Evolutionary conservation across 2,888 invertebrate species (phyloP).

Genomic region (Caenorhabditis macrosperma): DNA sequence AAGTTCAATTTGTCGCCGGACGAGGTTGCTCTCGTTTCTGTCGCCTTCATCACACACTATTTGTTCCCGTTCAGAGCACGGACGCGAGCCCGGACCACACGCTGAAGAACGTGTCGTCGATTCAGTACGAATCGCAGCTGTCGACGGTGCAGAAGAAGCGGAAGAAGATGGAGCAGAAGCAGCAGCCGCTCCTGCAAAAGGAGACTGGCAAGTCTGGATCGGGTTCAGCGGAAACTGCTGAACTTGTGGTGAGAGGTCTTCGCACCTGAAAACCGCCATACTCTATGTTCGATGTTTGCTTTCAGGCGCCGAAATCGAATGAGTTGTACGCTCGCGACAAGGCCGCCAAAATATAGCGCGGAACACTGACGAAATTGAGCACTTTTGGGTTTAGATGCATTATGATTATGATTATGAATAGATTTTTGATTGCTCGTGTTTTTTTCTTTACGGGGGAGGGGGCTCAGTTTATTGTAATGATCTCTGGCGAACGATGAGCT

Average conservation of each 20-base stretch:
- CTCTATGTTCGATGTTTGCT: too few relatives aligned
- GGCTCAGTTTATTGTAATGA: too few relatives aligned
- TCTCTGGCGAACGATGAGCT: too few relatives aligned
- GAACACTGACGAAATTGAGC: not conserved
- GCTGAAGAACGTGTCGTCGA: conserved; percentile 40
- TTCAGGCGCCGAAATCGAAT: conserved; percentile 26
- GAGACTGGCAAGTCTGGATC: too few relatives aligned
- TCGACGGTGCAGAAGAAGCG: conserved; percentile 21
- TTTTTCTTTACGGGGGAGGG: too few relatives aligned
- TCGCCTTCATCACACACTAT: too few relatives aligned
- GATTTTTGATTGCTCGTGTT: too few relatives aligned
- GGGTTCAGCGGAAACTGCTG: too few relatives aligned
- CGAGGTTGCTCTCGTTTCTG: too few relatives aligned
- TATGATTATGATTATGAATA: too few relatives aligned
- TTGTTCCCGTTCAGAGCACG: not conserved
- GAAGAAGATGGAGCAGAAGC: not conserved
- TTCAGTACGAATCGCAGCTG: conserved; percentile 41
- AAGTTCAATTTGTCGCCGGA: conserved; percentile 14
- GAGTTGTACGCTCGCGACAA: conserved; percentile 27
- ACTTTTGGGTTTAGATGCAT: too few relatives aligned
- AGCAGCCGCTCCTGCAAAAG: conserved; percentile 1
- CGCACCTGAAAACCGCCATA: not conserved
- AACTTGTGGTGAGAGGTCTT: too few relatives aligned
- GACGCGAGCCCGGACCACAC: conserved; percentile 44
- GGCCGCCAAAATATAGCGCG: conserved; percentile 10